Evolutionary conservation across 2,888 invertebrate species (phyloP), one percentile per base, ranked within the genome.

Genomic region (Elmis aenea): DNA sequence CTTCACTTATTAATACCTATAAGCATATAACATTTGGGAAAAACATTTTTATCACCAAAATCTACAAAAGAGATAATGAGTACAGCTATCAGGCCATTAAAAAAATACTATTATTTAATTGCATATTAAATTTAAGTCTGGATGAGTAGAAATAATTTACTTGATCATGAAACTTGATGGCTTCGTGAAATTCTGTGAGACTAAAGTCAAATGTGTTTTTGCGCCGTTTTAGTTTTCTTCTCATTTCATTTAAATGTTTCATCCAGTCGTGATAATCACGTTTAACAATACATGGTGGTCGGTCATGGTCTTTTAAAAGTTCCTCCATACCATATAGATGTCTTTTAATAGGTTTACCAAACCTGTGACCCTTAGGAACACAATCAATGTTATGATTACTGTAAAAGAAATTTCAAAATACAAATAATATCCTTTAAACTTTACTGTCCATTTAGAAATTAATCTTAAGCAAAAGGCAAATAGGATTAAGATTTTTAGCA

Each of bases 361-460:
- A 77, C 13, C 62, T 39, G 43, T 67, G 66, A n/a, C 69, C 72
- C 39, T 67, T 48, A 1, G 73, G 72, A 2, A 76, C 69, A 32
- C 62, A 56, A 5, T 51, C 53, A 22, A 72, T 66, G 47, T 74
- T 75, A 22, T 73, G 56, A 52, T 73, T 71, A 16, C 63, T 64
- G 37, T 37, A 56, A 54, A 26, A 8, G 13, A 12, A 15, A 13
- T n/a, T n/a, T n/a, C n/a, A n/a, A n/a, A n/a, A n/a, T n/a, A n/a
- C n/a, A n/a, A n/a, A n/a, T n/a, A n/a, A n/a, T n/a, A n/a, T n/a
- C n/a, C n/a, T n/a, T n/a, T n/a, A n/a, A n/a, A n/a, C n/a, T n/a
- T n/a, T n/a, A n/a, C n/a, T n/a, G n/a, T n/a, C n/a, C n/a, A n/a
- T n/a, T n/a, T n/a, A n/a, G n/a, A n/a, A n/a, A n/a, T n/a, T n/a